These are phyloP conservation scores for Sacculina carcini DNA, from an alignment of 2,888 invertebrate species.

Conservation along the genomic window DNA sequence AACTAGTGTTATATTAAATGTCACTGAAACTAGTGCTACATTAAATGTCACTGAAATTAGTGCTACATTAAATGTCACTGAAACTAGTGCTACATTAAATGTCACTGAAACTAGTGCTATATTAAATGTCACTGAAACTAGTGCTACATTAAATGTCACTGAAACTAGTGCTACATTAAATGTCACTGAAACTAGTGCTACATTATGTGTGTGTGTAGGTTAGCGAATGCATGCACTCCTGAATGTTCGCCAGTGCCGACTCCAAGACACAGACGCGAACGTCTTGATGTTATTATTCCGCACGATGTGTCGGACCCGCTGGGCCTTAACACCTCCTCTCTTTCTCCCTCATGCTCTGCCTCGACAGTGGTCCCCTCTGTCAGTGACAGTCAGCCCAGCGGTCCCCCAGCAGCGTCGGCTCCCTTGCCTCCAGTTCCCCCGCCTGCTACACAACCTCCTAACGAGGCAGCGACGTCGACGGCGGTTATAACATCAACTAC, in stretches of 20 bases:
- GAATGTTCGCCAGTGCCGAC: constrained; percentile 70
- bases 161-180: too few species aligned
- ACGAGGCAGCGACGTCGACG: constrained; percentile 11
- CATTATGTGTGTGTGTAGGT: too few species aligned
- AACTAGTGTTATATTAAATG: too few species aligned
- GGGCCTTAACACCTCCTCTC: constrained; percentile 33
- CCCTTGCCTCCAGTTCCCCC: constrained; percentile 4
- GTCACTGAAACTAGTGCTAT: too few species aligned
- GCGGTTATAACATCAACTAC: background rate
- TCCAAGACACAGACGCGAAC: constrained; percentile 43
- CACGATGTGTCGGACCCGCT: constrained; percentile 76
- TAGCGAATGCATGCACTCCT: constrained; percentile 69
- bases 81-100: too few species aligned
- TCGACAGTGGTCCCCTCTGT: constrained; percentile 15
- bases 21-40: too few species aligned
- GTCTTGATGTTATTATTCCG: constrained; percentile 45
- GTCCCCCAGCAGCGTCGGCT: background rate
- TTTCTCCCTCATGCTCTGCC: too few species aligned
- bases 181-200: too few species aligned
- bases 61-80: too few species aligned
- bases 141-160: too few species aligned
- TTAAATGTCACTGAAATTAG: too few species aligned
- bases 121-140: too few species aligned
- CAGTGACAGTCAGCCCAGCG: background rate
- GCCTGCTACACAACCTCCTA: constrained; percentile 9